Base-by-base conservation (phyloP, 1,140 invertebrate genomes). In the Cotesia glomerata region DNA sequence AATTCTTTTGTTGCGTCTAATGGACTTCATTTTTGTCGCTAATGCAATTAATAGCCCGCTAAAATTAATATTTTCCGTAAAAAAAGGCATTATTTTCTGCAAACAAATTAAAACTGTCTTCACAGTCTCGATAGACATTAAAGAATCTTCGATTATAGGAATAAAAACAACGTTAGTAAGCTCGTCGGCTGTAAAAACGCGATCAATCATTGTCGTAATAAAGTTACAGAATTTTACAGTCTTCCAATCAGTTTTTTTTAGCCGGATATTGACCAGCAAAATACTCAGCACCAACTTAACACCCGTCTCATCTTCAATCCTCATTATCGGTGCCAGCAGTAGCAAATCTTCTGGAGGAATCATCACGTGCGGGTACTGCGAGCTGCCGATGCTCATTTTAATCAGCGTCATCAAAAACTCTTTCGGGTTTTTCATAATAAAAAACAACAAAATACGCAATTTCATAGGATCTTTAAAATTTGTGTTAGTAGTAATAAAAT, bases 81-180 rank as follows among this genome's bases (percentile, higher is more conserved):
- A 76, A 36, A 32, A 51, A 5, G 8, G 16, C 3, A 73, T 32
- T 0, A 79, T 16, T 39, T 75, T 74, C 7, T 69, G 45, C 5
- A 81, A 49, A 26, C 49, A 69, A 34, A 64, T 65, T 3, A 85
- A 18, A 9, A 80, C 35, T 2, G 45, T 72, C 0, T 54, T 68
- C 0, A 84, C 11, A 18, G 77, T 73, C 3, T 11, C 56, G 1
- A 45, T 18, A 0, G 76, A 62, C 34, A 78, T 77, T 7, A 9
- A 4, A 13, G 78, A 58, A 0, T 45, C 36, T 0, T 76, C 16
- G 5, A 87, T 67, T 35, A 74, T 80, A 0, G 82, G 80, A 14
- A 79, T 77, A 9, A 82, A 79, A 52, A 86, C 74, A 32, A 76
- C 75, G 14, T 82, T 81, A 3, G 85, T 62, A 0, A 85, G 13